Evolutionary conservation across 92 coral and sea anemone genomes (phyloP).

Genomic region (Paragorgia papillata): DNA sequence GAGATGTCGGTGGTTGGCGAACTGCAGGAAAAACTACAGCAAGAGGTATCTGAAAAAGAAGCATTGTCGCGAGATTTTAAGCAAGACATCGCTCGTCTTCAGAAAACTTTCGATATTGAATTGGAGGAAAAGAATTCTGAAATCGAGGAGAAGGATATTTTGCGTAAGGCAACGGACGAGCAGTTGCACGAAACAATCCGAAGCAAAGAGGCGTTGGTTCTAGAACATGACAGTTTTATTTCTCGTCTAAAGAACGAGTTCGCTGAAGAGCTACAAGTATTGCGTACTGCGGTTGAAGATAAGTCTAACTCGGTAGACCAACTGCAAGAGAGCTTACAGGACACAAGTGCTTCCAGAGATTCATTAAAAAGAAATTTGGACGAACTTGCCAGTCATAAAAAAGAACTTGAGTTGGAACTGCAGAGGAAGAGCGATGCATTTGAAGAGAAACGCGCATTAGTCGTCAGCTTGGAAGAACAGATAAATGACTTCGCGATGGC

Average conservation of each 20-base stretch:
- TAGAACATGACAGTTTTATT: background rate
- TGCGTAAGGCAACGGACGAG: background rate
- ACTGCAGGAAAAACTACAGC: background rate
- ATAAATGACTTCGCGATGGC: background rate
- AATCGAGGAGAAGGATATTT: background rate
- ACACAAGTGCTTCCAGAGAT: background rate
- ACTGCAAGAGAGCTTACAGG: background rate
- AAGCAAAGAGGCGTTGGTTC: background rate
- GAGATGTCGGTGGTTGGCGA: background rate
- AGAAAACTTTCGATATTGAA: background rate
- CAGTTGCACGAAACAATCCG: background rate
- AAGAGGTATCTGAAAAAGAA: background rate
- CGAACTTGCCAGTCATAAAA: slow-evolving; percentile 58
- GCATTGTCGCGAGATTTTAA: background rate
- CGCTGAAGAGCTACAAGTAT: background rate
- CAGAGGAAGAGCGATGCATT: slow-evolving; percentile 61
- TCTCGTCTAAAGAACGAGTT: background rate
- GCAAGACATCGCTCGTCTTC: background rate
- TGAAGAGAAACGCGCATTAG: slow-evolving; percentile 28
- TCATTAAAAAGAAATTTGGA: slow-evolving; percentile 58
- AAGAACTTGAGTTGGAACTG: slow-evolving; percentile 52
- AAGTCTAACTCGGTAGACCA: background rate
- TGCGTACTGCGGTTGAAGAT: background rate
- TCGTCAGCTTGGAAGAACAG: background rate
- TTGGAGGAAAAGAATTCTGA: background rate